Base-by-base conservation (phyloP, 2,888 invertebrate species). In the Stomorhina lunata region DNA sequence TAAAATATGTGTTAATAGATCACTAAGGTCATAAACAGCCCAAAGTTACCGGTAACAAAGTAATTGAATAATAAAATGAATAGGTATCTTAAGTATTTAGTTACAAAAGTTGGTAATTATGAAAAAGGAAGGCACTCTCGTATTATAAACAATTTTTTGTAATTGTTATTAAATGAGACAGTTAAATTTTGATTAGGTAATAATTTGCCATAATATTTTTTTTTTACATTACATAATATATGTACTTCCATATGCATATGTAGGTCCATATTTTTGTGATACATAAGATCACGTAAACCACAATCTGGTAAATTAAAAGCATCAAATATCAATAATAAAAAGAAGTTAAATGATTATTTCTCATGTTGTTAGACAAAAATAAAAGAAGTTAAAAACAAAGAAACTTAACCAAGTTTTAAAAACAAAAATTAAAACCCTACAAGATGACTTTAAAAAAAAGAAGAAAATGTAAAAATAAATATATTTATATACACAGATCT, bases 101-200 rank as follows among this genome's bases (percentile, higher is more conserved):
- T n/a, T n/a, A n/a, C n/a, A n/a, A n/a, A n/a, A n/a, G n/a, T 50
- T 48, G 29, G 20, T 37, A 72, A 61, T 61, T n/a, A n/a, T n/a
- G n/a, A 53, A 73, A 73, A 73, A 50, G 27, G 17, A 37, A 50
- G 27, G 20, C 27, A 66, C 59, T 43, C n/a, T 27, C 29, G 6
- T 40, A 20, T 32, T 34, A 45, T 55, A 65, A 45, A 77, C 43
- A 50, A 63, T n/a, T n/a, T n/a, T n/a, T n/a, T 65, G 15, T 65
- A 63, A 71, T 29, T 12, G 7, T 10, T 68, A 55, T 43, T 37
- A 53, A 78, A 57, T 59, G 55, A 50, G 73, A 55, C 48, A 50
- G 53, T 78, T 68, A 20, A 72, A 50, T 73, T 61, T 76, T 55
- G 57, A 73, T 78, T 78, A 78, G 50, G 73, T 78, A 81, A 81